phyloP scores from a whole-genome alignment of 2,797 vertebrate genomes.

The Thalassophryne amazonica region DNA sequence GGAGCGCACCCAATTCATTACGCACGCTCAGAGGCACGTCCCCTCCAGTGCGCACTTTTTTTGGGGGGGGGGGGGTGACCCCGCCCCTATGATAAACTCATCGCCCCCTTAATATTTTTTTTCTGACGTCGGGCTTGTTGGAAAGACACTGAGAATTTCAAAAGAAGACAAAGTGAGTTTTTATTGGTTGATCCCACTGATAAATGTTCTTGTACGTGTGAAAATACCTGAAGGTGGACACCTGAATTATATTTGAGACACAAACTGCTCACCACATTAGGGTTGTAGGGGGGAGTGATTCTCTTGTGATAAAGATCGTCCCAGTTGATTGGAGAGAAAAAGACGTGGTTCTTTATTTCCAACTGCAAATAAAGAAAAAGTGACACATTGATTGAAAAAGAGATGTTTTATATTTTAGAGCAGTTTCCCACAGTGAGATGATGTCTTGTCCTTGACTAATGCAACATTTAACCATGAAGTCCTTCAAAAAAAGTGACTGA shows the following conservation, averaged over 20 bases:
- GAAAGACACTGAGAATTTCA: not conserved
- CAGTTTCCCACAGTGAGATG: not conserved
- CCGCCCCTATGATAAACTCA: too few relatives aligned
- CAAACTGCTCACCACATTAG: slow-evolving; percentile 89
- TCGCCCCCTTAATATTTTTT: too few relatives aligned
- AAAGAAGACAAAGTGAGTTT: not conserved
- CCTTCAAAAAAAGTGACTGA: not conserved
- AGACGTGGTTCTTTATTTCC: slow-evolving; percentile 93
- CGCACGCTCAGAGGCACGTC: too few relatives aligned
- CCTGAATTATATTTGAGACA: not conserved
- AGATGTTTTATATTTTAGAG: not conserved
- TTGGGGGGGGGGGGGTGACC: too few relatives aligned
- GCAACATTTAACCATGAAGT: not conserved
- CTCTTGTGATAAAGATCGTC: slow-evolving; percentile 96
- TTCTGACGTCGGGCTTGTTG: too few relatives aligned
- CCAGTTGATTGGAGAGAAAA: slow-evolving; percentile 97
- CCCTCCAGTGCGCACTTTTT: too few relatives aligned
- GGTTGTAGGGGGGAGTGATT: slow-evolving; percentile 94
- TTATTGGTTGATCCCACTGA: not conserved
- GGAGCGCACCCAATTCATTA: too few relatives aligned
- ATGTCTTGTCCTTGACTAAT: not conserved
- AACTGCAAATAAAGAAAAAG: slow-evolving; percentile 72
- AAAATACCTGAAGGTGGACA: not conserved
- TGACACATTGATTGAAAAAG: not conserved
- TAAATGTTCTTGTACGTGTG: not conserved